These are phyloP conservation scores for Aleadryas rufinucha DNA, from an alignment of 2,113 vertebrate genomes.

Conservation along the genomic window DNA sequence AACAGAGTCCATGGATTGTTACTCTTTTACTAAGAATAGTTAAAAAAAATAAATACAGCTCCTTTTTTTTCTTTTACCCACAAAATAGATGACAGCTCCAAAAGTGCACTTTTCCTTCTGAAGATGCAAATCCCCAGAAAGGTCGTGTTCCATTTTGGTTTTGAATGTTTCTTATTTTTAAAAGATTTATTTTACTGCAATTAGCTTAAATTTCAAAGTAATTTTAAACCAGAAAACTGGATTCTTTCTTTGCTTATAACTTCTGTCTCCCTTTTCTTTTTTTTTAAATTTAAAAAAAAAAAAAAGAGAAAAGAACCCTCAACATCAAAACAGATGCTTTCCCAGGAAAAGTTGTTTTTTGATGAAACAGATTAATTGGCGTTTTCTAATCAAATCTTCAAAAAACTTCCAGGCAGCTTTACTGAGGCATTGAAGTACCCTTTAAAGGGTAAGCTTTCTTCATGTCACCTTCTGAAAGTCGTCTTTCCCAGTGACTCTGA, in stretches of 20 bases:
- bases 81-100: background rate
- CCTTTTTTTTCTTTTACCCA: background rate
- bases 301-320: background rate
- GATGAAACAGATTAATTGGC: conserved; percentile 30
- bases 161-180: conserved; percentile 42
- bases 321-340: conserved; percentile 45
- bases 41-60: background rate
- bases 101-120: conserved; percentile 5
- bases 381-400: conserved; percentile 47
- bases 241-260: background rate
- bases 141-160: conserved; percentile 30
- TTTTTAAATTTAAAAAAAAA: background rate
- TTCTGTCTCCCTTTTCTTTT: background rate
- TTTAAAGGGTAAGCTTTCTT: background rate
- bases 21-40: background rate
- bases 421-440: background rate
- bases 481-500: background rate
- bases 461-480: background rate
- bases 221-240: background rate
- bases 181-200: conserved; percentile 36
- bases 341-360: background rate
- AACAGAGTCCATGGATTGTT: background rate
- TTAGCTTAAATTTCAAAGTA: conserved; percentile 59
- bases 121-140: conserved; percentile 36
- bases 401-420: conserved; percentile 6